These are phyloP conservation scores for Hemiscyllium ocellatum DNA, from an alignment of 2,113 vertebrate genomes.

Conservation along the genomic window DNA sequence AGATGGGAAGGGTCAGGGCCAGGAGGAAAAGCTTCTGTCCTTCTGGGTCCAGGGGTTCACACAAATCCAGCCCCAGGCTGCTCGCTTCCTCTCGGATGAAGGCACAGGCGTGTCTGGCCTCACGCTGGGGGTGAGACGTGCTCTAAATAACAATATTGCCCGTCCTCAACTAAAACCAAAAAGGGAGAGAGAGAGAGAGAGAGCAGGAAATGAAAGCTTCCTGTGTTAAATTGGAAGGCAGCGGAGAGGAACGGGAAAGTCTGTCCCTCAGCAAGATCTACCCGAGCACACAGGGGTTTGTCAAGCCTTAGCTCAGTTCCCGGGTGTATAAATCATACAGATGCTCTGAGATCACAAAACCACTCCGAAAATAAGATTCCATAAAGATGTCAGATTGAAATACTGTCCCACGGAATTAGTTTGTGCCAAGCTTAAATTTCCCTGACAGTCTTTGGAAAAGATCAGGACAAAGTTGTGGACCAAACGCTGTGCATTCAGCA, in stretches of 20 bases:
- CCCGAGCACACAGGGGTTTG: background rate
- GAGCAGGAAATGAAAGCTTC: background rate
- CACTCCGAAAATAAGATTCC: background rate
- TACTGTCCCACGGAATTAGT: background rate
- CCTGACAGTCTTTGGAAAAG: background rate
- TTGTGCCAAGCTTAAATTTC: conserved; percentile 6
- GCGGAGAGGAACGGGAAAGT: background rate
- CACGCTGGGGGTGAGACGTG: background rate
- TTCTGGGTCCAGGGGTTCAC: background rate
- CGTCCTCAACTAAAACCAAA: background rate
- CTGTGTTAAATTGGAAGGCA: background rate
- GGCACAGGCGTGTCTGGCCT: too few species aligned
- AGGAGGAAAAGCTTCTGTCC: background rate
- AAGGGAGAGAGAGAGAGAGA: background rate
- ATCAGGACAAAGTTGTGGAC: background rate
- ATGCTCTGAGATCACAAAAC: background rate
- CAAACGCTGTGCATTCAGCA: background rate
- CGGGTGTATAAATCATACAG: background rate
- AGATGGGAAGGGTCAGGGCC: background rate
- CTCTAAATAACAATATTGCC: background rate
- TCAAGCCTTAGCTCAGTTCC: background rate
- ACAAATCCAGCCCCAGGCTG: too few species aligned
- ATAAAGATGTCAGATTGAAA: conserved; percentile 31
- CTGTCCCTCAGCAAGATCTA: background rate
- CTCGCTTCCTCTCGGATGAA: too few species aligned